Conservation (phyloP, 2,797 vertebrate genomes). For the Thaleichthys pacificus region DNA sequence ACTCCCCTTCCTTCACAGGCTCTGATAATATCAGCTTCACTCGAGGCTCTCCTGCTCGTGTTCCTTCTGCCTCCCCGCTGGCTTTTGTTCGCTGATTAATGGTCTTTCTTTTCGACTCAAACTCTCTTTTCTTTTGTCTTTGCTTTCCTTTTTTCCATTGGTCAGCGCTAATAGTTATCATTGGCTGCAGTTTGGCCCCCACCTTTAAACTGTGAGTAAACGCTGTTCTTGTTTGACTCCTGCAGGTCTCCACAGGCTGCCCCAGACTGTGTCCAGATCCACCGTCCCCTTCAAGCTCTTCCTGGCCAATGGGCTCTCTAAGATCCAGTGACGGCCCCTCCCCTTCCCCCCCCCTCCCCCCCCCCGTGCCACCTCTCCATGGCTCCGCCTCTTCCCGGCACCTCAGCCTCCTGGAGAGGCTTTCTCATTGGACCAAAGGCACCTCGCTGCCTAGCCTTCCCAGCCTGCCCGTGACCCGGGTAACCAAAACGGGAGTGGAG, state of each 20-base stretch:
- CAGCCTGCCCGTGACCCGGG: conserved; percentile 20
- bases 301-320: conserved; percentile 77
- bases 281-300: conserved; percentile 77
- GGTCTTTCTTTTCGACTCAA: conserved; percentile 45
- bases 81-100: conserved; percentile 69
- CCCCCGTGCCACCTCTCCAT: conserved; percentile 9
- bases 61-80: conserved; percentile 51
- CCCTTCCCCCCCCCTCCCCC: neutral
- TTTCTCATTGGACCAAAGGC: conserved; percentile 43
- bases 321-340: conserved; percentile 71
- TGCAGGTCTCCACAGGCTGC: conserved; percentile 88
- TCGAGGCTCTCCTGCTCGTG: conserved; percentile 49
- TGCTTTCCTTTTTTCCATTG: neutral
- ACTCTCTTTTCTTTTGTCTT: conserved; percentile 36
- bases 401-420: conserved; percentile 32
- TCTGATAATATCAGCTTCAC: conserved; percentile 68
- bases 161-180: neutral
- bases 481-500: neutral
- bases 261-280: conserved; percentile 80
- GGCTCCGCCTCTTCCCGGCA: conserved; percentile 13
- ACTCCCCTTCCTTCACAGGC: conserved; percentile 58
- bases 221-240: conserved; percentile 17
- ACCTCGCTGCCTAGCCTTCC: conserved; percentile 23
- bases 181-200: neutral
- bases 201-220: neutral